Evolutionary conservation across 1,140 invertebrate species (phyloP).

Genomic region (Leptopilina clavipes): DNA sequence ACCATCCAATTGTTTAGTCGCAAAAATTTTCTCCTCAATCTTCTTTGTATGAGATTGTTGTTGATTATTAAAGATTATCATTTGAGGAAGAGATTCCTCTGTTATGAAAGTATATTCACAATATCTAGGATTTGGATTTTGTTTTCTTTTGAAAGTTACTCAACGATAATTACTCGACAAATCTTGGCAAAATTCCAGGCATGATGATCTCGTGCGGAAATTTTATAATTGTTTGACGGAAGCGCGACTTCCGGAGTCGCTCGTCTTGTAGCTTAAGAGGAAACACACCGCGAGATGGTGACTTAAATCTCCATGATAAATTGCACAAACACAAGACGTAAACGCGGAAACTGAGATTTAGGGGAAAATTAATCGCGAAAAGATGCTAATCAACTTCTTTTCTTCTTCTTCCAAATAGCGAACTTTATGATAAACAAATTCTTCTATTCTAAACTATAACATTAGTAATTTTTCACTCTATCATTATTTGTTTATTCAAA

Average conservation of each 20-base stretch:
- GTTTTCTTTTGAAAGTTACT: conserved; percentile 14
- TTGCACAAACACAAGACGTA: conserved; percentile 14
- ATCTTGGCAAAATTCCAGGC: conserved; percentile 5
- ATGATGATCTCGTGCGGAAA: conserved; percentile 17
- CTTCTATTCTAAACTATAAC: too few species aligned
- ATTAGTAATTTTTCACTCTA: too few species aligned
- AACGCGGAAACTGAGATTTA: conserved; percentile 11
- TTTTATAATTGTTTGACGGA: conserved; percentile 34
- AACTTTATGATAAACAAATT: too few species aligned
- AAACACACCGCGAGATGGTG: not conserved
- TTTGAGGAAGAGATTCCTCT: not conserved
- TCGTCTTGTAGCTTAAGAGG: conserved; percentile 22
- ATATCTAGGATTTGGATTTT: not conserved
- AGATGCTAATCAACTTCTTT: conserved; percentile 23
- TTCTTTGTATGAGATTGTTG: too few species aligned
- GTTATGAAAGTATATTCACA: not conserved
- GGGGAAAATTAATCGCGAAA: conserved; percentile 14
- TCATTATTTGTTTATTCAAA: too few species aligned
- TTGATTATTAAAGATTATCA: too few species aligned
- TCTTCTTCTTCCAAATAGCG: too few species aligned
- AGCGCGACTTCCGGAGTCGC: conserved; percentile 18
- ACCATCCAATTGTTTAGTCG: too few species aligned
- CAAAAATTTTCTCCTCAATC: too few species aligned
- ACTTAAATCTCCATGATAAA: conserved; percentile 24
- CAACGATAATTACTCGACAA: conserved; percentile 14